Conservation (phyloP, 2,113 vertebrate genomes). For the Bubo blakistoni region DNA sequence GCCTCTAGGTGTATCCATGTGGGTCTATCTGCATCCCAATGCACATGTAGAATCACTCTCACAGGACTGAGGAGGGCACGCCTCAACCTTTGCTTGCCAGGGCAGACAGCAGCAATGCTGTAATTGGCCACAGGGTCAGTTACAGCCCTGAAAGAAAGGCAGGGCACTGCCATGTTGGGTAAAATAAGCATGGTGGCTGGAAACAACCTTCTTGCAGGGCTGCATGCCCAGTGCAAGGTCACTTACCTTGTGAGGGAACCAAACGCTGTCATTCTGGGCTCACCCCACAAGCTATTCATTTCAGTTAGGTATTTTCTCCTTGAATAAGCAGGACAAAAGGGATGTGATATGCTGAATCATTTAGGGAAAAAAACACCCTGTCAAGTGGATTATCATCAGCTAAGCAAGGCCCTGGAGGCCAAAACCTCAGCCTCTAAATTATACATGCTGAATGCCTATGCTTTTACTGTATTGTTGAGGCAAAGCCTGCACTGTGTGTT, state of each 20-base stretch:
- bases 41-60: fast-evolving
- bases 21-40: not conserved
- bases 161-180: not conserved
- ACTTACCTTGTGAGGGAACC: not conserved
- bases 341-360: constrained; percentile 25
- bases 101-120: not conserved
- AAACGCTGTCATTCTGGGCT: not conserved
- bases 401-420: not conserved
- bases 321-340: constrained; percentile 36
- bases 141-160: not conserved
- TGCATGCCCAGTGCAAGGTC: fast-evolving
- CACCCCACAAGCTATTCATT: not conserved
- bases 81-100: not conserved
- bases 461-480: not conserved
- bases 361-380: constrained; percentile 22
- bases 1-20: not conserved
- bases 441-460: not conserved
- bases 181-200: not conserved
- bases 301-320: constrained; percentile 25
- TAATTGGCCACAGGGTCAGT: not conserved
- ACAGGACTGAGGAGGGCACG: not conserved
- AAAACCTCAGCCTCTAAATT: constrained; percentile 29
- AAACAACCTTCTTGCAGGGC: not conserved
- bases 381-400: constrained; percentile 44
- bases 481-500: not conserved